Percentiles rank a stretch among this genome's conserved stretches.
These are phyloP conservation scores for Drosophila nebulosa DNA, from an alignment of 1,140 invertebrate species.

Conservation along the genomic window DNA sequence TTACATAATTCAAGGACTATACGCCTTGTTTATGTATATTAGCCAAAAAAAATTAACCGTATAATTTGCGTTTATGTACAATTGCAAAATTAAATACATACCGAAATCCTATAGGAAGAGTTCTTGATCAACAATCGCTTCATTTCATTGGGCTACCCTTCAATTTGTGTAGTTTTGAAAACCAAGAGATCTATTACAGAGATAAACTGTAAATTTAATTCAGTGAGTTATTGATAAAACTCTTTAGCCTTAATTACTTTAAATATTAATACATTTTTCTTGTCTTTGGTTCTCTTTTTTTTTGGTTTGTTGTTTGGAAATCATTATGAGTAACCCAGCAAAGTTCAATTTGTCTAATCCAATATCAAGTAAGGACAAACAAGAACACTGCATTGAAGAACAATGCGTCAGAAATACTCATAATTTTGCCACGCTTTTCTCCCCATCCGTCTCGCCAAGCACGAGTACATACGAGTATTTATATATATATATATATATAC, in stretches of 20 bases:
- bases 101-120: no score
- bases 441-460: background rate
- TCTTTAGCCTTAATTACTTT: no score
- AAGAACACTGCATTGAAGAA: constrained; percentile 50
- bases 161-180: no score
- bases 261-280: no score
- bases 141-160: no score
- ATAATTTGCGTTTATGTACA: constrained; percentile 12
- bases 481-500: background rate
- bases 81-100: background rate
- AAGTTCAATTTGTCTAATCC: constrained; percentile 14
- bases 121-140: no score
- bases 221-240: no score
- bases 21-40: background rate
- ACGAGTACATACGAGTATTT: background rate
- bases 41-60: constrained; percentile 16
- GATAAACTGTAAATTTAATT: no score
- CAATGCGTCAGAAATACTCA: constrained; percentile 51
- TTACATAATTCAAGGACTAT: constrained; percentile 2
- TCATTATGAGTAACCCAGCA: background rate
- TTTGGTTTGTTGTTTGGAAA: no score
- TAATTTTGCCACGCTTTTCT: constrained; percentile 21
- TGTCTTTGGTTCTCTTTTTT: no score
- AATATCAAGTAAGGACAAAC: constrained; percentile 57
- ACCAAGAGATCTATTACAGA: no score